Base-by-base conservation (phyloP, 2,888 invertebrate species). In the Pristionchus exspectatus region DNA sequence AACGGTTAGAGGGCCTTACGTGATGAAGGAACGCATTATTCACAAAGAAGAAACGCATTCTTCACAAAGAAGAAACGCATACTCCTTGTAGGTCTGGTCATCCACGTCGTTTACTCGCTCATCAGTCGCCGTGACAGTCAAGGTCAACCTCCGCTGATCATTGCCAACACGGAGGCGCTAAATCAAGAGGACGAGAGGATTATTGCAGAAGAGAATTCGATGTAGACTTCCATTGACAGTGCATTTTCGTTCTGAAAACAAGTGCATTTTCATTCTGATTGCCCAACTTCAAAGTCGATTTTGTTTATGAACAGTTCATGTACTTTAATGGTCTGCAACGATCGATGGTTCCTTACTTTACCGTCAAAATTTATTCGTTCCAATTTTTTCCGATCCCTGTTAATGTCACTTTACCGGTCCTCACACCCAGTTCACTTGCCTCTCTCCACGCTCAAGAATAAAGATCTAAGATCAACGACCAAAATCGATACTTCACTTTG, bases 21-120 rank as follows among this genome's bases (percentile, higher is more conserved):
- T n/a, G n/a, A n/a, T n/a, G n/a, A n/a, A n/a, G n/a, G n/a, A n/a
- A n/a, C n/a, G n/a, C n/a, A n/a, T n/a, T n/a, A n/a, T n/a, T n/a
- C n/a, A n/a, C n/a, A n/a, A n/a, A n/a, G n/a, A n/a, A n/a, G n/a
- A n/a, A n/a, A n/a, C n/a, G n/a, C n/a, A n/a, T n/a, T n/a, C n/a
- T n/a, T n/a, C n/a, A n/a, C n/a, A n/a, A n/a, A n/a, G n/a, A n/a
- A n/a, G n/a, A n/a, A n/a, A n/a, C n/a, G n/a, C n/a, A n/a, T n/a
- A 21, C 24, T n/a, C 30, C 12, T 59, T 86, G 21, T 38, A 87
- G 87, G 87, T 14, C 14, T 38, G 14, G 10, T 50, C 9, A 44
- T 69, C 18, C 87, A 87, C 87, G 87, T 87, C 44, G n/a, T 69
- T n/a, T 87, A 69, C 87, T 87, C 87, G 0, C 30, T 66, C n/a